Evolutionary conservation across 2,113 vertebrate species (phyloP).

Genomic region (Neomonachus schauinslandi): DNA sequence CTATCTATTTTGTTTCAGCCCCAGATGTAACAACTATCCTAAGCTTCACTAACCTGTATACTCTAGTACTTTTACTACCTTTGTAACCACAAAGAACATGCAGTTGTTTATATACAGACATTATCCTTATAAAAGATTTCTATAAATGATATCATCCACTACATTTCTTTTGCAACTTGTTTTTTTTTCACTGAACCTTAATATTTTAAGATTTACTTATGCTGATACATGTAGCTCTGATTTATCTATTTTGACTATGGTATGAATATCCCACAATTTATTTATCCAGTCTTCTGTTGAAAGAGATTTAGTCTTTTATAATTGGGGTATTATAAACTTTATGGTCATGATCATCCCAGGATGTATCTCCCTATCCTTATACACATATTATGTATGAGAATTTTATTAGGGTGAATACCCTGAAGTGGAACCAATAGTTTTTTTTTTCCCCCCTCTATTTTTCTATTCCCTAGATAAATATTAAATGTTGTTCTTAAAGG

Average conservation of each 20-base stretch:
- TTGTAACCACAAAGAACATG: neutral
- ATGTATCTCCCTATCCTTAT: neutral
- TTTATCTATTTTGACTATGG: neutral
- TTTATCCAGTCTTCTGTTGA: neutral
- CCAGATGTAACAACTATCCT: neutral
- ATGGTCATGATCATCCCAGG: neutral
- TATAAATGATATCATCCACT: neutral
- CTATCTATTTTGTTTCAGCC: neutral
- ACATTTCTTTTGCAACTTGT: neutral
- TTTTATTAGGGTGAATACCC: neutral
- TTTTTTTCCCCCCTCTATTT: neutral
- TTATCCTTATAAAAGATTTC: neutral
- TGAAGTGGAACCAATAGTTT: neutral
- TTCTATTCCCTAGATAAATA: neutral
- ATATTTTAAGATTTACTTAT: constrained; percentile 23
- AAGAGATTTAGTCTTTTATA: neutral
- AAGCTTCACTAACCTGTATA: neutral
- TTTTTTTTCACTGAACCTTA: neutral
- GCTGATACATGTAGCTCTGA: neutral
- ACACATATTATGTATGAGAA: neutral
- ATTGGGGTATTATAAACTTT: neutral
- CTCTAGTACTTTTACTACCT: constrained; percentile 7
- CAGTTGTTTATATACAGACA: neutral
- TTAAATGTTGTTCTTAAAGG: neutral
- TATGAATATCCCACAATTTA: neutral